These are phyloP conservation scores for Heterohyrax brucei DNA, from an alignment of 2,797 vertebrate genomes.

Conservation along the genomic window DNA sequence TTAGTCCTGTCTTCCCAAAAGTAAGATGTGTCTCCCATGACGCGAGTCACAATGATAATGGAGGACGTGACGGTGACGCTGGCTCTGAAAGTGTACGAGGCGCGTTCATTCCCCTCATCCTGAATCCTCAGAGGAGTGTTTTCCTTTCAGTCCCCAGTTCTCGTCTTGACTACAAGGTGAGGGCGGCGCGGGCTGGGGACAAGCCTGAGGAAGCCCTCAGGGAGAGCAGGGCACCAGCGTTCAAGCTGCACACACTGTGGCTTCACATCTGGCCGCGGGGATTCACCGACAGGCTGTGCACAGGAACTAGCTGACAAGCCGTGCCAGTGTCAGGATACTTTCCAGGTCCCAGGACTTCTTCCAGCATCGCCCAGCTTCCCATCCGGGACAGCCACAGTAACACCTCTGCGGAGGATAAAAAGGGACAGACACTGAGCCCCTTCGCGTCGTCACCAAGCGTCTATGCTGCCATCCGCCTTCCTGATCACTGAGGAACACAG, in stretches of 20 bases:
- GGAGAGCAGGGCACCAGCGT: not conserved
- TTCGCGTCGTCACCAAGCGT: fast-evolving
- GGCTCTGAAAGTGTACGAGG: not conserved
- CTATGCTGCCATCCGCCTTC: fast-evolving
- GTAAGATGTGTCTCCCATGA: not conserved
- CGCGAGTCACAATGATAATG: not conserved
- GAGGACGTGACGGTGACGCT: not conserved
- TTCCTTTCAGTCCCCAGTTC: not conserved
- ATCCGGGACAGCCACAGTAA: not conserved
- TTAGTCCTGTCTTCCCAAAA: not conserved
- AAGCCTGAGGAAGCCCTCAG: not conserved
- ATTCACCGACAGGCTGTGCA: not conserved
- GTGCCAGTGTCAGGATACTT: not conserved
- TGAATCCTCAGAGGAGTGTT: not conserved
- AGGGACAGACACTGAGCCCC: not conserved
- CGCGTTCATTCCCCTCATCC: not conserved
- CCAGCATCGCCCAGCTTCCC: not conserved
- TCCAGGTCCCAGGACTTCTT: fast-evolving
- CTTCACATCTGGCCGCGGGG: not conserved
- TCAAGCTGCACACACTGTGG: fast-evolving
- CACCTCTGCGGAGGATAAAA: not conserved
- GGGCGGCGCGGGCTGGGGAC: fast-evolving
- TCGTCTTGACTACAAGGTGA: not conserved
- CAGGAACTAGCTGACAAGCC: not conserved
- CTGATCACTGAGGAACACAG: not conserved